These are phyloP conservation scores for Ochropacha duplaris DNA, from an alignment of 2,888 invertebrate species.

Conservation along the genomic window DNA sequence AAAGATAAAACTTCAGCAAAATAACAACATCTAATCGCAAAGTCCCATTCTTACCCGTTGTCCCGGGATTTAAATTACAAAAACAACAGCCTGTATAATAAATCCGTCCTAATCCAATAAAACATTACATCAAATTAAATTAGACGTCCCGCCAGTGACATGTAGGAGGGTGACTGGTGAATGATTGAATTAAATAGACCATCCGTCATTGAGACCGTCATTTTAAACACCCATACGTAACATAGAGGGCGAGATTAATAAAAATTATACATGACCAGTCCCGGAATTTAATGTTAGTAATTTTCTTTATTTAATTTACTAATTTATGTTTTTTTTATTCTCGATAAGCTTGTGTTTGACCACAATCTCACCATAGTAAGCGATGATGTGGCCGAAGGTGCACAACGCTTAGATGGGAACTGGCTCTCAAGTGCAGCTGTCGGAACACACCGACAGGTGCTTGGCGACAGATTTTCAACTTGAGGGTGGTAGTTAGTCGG, in stretches of 20 bases:
- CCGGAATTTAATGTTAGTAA: not conserved
- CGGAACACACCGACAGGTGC: too few relatives aligned
- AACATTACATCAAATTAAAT: slow-evolving; percentile 13
- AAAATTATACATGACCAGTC: not conserved
- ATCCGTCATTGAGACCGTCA: slow-evolving; percentile 10
- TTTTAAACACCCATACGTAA: slow-evolving; percentile 4
- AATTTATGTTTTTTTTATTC: not conserved
- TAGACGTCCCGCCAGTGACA: slow-evolving; percentile 4
- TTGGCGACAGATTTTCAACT: too few relatives aligned
- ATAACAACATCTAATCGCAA: slow-evolving; percentile 1
- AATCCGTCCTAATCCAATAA: slow-evolving; percentile 7
- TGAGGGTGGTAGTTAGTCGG: too few relatives aligned
- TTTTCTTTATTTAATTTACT: not conserved
- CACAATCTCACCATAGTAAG: too few relatives aligned
- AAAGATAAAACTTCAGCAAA: not conserved
- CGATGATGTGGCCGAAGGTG: too few relatives aligned
- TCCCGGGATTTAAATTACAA: slow-evolving; percentile 6
- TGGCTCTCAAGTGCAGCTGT: too few relatives aligned
- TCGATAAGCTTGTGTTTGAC: too few relatives aligned
- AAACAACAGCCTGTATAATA: slow-evolving; percentile 5
- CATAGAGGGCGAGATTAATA: not conserved
- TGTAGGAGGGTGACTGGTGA: slow-evolving; percentile 15
- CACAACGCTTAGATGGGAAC: too few relatives aligned
- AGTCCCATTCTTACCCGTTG: not conserved
- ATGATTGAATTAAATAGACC: slow-evolving; percentile 31